Percentiles rank a stretch among this genome's conserved stretches.
Evolutionary conservation across 2,113 vertebrate genomes (phyloP).

Genomic region (Spea multiplicata): DNA sequence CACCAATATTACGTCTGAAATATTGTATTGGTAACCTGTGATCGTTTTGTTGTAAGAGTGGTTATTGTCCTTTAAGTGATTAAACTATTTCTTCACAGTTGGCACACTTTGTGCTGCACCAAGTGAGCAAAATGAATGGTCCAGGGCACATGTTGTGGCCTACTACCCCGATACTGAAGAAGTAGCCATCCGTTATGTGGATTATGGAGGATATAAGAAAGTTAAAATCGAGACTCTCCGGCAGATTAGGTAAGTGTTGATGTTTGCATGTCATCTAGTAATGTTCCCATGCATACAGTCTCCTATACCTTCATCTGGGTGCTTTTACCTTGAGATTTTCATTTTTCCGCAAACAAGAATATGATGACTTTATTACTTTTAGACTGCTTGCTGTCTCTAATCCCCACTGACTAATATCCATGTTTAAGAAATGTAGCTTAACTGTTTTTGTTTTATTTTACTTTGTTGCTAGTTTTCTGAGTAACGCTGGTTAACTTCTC

Average conservation of each 20-base stretch:
- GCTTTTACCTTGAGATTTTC: not conserved
- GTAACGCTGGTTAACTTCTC: not conserved
- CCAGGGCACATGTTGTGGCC: constrained; percentile 90
- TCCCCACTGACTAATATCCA: too few relatives aligned
- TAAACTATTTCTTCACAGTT: constrained; percentile 62
- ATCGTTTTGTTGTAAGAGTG: too few relatives aligned
- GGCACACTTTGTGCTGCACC: constrained; percentile 93
- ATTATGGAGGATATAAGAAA: constrained; percentile 92
- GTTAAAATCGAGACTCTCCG: constrained; percentile 86
- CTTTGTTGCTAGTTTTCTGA: too few relatives aligned
- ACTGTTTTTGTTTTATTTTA: too few relatives aligned
- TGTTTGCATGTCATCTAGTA: not conserved
- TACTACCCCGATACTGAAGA: constrained; percentile 84
- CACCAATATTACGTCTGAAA: too few relatives aligned
- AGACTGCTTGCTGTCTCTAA: too few relatives aligned
- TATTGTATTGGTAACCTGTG: too few relatives aligned
- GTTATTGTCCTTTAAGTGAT: too few relatives aligned
- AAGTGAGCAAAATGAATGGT: constrained; percentile 85
- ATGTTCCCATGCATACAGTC: not conserved
- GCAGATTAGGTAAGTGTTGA: constrained; percentile 79
- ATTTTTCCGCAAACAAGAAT: too few relatives aligned
- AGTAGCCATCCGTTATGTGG: constrained; percentile 93
- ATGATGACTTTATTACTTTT: too few relatives aligned
- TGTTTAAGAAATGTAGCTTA: too few relatives aligned
- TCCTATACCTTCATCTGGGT: not conserved